These are phyloP conservation scores for Musca vetustissima DNA, from an alignment of 1,140 invertebrate genomes.

Conservation along the genomic window DNA sequence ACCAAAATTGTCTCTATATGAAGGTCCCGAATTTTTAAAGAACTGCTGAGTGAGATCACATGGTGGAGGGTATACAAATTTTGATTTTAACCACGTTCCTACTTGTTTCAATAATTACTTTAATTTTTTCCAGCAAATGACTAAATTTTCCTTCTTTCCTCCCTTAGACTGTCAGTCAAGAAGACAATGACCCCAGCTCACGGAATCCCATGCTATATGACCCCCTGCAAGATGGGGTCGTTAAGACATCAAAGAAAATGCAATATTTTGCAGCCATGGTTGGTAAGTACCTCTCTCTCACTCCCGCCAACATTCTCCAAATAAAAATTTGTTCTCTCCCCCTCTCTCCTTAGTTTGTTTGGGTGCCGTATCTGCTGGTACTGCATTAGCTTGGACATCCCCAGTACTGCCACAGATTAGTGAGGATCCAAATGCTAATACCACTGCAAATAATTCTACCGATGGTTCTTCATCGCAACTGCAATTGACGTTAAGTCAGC, in stretches of 20 bases:
- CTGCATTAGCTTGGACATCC: conserved; percentile 78
- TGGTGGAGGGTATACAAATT: no score
- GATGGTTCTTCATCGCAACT: conserved; percentile 23
- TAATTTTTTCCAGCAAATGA: no score
- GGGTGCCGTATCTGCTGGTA: conserved; percentile 70
- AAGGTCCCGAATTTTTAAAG: no score
- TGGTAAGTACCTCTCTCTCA: conserved; percentile 45
- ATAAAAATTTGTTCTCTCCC: not conserved
- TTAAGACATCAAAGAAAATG: conserved; percentile 56
- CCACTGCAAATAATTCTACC: conserved; percentile 24
- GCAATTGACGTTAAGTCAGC: conserved; percentile 36
- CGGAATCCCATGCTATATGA: conserved; percentile 54
- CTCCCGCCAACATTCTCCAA: not conserved
- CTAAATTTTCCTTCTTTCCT: not conserved
- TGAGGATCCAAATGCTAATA: conserved; percentile 11
- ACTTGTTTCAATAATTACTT: no score
- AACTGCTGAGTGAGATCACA: no score
- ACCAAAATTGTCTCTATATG: no score
- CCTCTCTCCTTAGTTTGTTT: conserved; percentile 63
- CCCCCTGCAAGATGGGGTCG: conserved; percentile 52
- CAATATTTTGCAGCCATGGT: conserved; percentile 62
- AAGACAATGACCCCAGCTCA: conserved; percentile 43
- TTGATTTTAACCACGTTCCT: no score
- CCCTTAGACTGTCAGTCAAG: conserved; percentile 49
- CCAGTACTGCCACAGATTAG: conserved; percentile 67